phyloP scores from a whole-genome alignment of 1,140 invertebrate genomes.

The Papilio aristodemus region DNA sequence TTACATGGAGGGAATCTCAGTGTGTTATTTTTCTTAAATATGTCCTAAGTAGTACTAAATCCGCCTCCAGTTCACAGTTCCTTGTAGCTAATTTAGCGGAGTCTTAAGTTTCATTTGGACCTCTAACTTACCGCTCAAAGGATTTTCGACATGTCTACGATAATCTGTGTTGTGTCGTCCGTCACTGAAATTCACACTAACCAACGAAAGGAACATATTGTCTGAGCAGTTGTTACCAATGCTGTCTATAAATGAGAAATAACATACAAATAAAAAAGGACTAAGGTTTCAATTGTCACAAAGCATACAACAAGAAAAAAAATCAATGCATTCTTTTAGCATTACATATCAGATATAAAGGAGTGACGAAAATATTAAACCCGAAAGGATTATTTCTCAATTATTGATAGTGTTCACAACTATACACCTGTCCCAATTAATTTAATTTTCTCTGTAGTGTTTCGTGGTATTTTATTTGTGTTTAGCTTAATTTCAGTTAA shows the following conservation, averaged over 20 bases:
- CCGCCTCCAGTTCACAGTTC: constrained; percentile 33
- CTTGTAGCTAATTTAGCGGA: constrained; percentile 32
- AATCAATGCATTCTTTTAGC: too few species aligned
- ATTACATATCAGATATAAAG: too few species aligned
- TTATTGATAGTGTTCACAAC: constrained; percentile 18
- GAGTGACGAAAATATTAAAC: too few species aligned
- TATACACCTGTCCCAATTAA: constrained; percentile 70
- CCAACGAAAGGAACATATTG: constrained; percentile 29
- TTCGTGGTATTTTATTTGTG: constrained; percentile 69
- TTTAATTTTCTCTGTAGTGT: constrained; percentile 63
- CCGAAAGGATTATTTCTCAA: neutral
- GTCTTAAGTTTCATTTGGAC: constrained; percentile 28
- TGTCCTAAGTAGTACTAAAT: constrained; percentile 20
- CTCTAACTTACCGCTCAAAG: constrained; percentile 38
- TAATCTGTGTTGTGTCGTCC: constrained; percentile 74
- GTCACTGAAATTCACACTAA: constrained; percentile 40
- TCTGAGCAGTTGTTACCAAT: constrained; percentile 29
- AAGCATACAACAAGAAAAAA: too few species aligned
- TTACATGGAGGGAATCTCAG: constrained; percentile 25
- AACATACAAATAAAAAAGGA: too few species aligned
- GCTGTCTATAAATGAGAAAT: constrained; percentile 16
- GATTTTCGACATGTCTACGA: constrained; percentile 47
- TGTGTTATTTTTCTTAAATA: constrained; percentile 9
- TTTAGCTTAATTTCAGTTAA: constrained; percentile 68
- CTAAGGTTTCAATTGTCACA: too few species aligned